Conservation (phyloP, 2,797 vertebrate species). For the Calcarius lapponicus region DNA sequence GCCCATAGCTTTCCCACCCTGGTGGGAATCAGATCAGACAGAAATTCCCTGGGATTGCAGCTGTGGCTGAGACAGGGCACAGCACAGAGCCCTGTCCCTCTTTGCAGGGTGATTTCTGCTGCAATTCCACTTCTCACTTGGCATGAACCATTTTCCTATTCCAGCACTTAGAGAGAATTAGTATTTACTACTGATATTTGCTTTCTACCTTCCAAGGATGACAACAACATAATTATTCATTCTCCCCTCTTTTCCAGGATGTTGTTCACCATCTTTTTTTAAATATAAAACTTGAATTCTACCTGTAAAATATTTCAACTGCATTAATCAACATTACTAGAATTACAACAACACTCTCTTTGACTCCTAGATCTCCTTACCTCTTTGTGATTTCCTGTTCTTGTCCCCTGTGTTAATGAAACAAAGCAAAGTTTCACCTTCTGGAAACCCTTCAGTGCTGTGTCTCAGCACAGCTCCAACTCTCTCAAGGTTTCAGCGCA, state of each 20-base stretch:
- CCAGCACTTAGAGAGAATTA: neutral
- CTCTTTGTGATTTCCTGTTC: neutral
- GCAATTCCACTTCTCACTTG: neutral
- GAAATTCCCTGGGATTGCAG: neutral
- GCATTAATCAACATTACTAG: neutral
- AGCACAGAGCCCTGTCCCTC: neutral
- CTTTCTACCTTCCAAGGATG: neutral
- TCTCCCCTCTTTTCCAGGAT: neutral
- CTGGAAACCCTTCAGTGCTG: neutral
- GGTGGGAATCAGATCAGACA: neutral
- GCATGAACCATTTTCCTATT: neutral
- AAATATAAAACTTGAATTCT: neutral
- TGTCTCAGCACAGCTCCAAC: neutral
- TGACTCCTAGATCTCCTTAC: neutral
- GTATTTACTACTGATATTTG: neutral
- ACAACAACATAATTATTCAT: neutral
- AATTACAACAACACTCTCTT: neutral
- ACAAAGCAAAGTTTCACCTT: neutral
- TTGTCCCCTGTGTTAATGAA: neutral
- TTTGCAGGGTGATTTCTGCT: neutral
- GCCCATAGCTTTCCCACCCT: accelerated
- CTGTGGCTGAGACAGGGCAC: neutral
- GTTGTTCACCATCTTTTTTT: neutral
- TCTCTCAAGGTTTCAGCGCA: neutral
- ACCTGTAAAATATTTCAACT: neutral